Percentiles rank a stretch among this genome's conserved stretches.
Evolutionary conservation across 2,888 invertebrate species (phyloP).

Genomic region (Chymomyza procnemis): DNA sequence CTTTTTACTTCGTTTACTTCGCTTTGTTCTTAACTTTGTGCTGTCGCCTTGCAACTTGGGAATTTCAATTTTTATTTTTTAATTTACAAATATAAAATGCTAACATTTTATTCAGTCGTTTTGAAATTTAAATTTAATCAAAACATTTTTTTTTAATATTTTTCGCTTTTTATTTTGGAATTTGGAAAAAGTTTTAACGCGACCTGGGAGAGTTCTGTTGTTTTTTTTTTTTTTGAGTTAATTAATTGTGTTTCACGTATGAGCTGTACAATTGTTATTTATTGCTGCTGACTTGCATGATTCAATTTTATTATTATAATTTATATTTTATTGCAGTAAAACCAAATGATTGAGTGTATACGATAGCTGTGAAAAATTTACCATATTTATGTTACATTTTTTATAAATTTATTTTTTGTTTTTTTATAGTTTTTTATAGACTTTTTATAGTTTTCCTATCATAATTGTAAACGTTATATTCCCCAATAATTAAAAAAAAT

Average conservation of each 20-base stretch:
- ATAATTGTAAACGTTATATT: too few species aligned
- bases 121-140: conserved; percentile 4
- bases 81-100: background rate
- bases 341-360: too few species aligned
- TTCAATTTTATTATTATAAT: background rate
- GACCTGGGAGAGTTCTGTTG: background rate
- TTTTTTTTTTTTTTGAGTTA: background rate
- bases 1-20: background rate
- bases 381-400: too few species aligned
- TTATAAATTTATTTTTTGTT: too few species aligned
- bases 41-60: background rate
- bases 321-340: too few species aligned
- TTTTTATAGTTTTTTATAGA: too few species aligned
- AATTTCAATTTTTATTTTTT: background rate
- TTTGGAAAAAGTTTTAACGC: background rate
- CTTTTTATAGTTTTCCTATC: too few species aligned
- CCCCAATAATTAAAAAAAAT: too few species aligned
- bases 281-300: background rate
- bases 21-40: background rate
- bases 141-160: background rate
- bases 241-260: background rate
- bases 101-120: background rate
- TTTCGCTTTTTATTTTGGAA: background rate
- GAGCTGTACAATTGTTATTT: background rate
- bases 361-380: too few species aligned